These are phyloP conservation scores for Danio aesculapii DNA, from an alignment of 2,797 vertebrate species.

Conservation along the genomic window DNA sequence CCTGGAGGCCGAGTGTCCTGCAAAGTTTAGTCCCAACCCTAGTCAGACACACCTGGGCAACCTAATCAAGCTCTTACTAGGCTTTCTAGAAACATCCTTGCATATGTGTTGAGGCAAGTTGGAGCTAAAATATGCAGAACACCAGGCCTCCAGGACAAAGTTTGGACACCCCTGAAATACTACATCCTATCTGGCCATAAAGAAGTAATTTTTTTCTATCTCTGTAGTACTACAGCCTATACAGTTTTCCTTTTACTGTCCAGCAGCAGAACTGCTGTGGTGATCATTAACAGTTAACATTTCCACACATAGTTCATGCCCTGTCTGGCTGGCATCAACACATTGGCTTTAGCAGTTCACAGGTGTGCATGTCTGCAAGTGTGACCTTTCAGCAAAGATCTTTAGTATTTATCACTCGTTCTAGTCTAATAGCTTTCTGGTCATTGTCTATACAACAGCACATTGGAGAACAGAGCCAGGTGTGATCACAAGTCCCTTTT, in stretches of 20 bases:
- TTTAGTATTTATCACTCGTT: conserved; percentile 10
- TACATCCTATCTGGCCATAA: neutral
- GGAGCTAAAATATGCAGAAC: too few species aligned
- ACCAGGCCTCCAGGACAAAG: too few species aligned
- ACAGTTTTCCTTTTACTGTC: neutral
- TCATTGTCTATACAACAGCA: neutral
- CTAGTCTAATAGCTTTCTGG: neutral
- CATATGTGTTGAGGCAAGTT: too few species aligned
- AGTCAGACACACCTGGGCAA: too few species aligned
- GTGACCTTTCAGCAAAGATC: conserved; percentile 3
- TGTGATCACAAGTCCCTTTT: conserved; percentile 18
- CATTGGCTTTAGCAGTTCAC: neutral
- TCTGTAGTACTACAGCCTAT: neutral
- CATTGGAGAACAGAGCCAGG: neutral
- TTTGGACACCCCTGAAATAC: too few species aligned
- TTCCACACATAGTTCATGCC: neutral
- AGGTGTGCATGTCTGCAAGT: neutral
- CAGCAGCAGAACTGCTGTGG: neutral
- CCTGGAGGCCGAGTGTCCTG: too few species aligned
- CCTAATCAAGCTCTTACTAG: too few species aligned
- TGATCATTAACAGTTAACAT: neutral
- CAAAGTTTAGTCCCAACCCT: too few species aligned
- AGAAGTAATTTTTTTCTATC: neutral
- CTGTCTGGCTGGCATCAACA: neutral
- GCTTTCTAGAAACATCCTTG: too few species aligned